A percentile compares a stretch with the other conserved stretches of the same genome.
Conservation (phyloP, 2,797 vertebrate genomes). For the Gallinago solitaria region DNA sequence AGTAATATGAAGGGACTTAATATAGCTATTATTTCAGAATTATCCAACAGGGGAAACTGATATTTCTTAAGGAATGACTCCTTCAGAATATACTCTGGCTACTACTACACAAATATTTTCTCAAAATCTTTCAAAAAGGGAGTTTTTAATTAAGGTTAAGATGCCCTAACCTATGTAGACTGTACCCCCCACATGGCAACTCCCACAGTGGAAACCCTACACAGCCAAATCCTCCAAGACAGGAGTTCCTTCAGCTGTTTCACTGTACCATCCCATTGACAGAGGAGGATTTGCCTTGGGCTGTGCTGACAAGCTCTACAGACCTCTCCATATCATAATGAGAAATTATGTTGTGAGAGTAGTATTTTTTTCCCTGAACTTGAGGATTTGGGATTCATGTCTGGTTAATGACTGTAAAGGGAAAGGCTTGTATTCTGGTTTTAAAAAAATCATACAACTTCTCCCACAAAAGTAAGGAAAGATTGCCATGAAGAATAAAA, state of each 20-base stretch:
- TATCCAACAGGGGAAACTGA: neutral
- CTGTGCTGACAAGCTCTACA: neutral
- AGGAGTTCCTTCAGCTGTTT: neutral
- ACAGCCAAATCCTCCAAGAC: neutral
- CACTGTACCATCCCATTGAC: neutral
- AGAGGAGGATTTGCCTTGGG: neutral
- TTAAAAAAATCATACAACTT: neutral
- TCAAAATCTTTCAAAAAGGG: neutral
- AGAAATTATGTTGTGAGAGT: neutral
- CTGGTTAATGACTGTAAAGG: neutral
- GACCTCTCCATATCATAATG: neutral
- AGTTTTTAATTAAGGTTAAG: neutral
- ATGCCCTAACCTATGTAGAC: rapidly evolving
- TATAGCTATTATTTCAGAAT: neutral
- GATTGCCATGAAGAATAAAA: neutral
- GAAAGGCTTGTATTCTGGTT: neutral
- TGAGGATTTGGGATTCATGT: neutral
- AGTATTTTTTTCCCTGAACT: neutral
- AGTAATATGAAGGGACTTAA: neutral
- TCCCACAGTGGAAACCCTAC: neutral
- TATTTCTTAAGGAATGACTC: neutral
- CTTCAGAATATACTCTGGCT: neutral
- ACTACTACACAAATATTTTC: neutral
- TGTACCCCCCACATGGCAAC: neutral
- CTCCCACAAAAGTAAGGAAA: neutral